Evolutionary conservation across 2,113 vertebrate genomes (phyloP).

Genomic region (Phrynosoma blainvillii): DNA sequence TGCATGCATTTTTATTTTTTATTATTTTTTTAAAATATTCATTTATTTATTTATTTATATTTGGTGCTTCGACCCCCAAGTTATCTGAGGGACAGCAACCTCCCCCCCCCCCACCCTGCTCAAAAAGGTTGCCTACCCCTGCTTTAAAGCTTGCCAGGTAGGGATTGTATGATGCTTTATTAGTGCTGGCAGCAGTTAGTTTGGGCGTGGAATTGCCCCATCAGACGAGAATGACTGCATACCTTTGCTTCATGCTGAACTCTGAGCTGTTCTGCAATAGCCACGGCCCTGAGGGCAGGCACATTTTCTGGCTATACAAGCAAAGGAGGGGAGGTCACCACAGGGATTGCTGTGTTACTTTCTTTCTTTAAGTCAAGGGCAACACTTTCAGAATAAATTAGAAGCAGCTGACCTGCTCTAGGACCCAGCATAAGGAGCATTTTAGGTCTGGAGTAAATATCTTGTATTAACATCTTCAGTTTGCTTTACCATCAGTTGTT

Average conservation of each 20-base stretch:
- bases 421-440: not conserved
- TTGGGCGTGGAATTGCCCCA: conserved; percentile 56
- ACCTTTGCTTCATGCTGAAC: conserved; percentile 53
- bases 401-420: not conserved
- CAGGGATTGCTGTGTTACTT: not conserved
- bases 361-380: too few relatives aligned
- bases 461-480: too few relatives aligned
- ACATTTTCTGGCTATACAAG: conserved; percentile 48
- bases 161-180: conserved; percentile 22
- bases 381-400: not conserved
- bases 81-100: too few relatives aligned
- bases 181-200: conserved; percentile 1
- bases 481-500: too few relatives aligned
- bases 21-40: too few relatives aligned
- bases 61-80: too few relatives aligned
- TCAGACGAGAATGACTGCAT: conserved; percentile 64
- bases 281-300: conserved; percentile 72
- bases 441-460: too few relatives aligned
- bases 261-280: conserved; percentile 51
- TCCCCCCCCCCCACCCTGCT: too few relatives aligned
- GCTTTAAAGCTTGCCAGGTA: conserved; percentile 20
- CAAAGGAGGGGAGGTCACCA: not conserved
- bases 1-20: too few relatives aligned
- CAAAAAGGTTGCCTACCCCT: too few relatives aligned
- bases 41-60: too few relatives aligned